Evolutionary conservation across 2,888 invertebrate species (phyloP), one percentile per base, ranked within the genome.

Genomic region (Cantharis flavilabris): DNA sequence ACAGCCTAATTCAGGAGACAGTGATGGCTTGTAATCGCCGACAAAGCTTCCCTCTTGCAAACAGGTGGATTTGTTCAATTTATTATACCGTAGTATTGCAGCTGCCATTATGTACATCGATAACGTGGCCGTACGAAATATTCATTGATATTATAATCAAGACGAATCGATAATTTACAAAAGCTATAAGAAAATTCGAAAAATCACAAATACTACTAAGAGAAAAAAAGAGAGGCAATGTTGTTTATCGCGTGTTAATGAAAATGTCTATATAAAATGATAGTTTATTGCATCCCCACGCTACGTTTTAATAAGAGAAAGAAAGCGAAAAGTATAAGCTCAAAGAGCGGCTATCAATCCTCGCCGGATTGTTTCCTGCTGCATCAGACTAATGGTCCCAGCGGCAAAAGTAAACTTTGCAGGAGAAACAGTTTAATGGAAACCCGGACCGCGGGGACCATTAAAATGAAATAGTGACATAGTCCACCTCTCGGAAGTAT

Each of bases 391-490:
- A 88, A 88, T 88, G 88, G 88, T 88, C 88, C 88, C 88, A 88
- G 85, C 87, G 88, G 88, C 88, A 88, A 88, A 88, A 88, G 87
- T 88, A 88, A 88, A 88, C 88, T 88, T 88, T 85, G 87, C 87
- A 86, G 86, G 88, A 89, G 89, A 89, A 89, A 89, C 89, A 89
- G 89, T 90, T 89, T 90, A 90, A 90, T 90, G 90, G 90, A 90
- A 90, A 90, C 89, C 89, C 87, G 89, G 88, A 87, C 88, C 89
- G 88, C 87, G 87, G 90, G 89, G 89, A 88, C 90, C 90, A 90
- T 90, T 90, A 90, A 90, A 90, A 90, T 90, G 90, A 90, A 90
- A 90, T 90, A 90, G 86, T 89, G 87, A 84, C 84, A 82, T 81
- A 81, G 80, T 81, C 80, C 79, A 80, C 79, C 82, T 80, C 81